These are phyloP conservation scores for Cryptocephalus moraei DNA, from an alignment of 2,888 invertebrate genomes.

Conservation along the genomic window DNA sequence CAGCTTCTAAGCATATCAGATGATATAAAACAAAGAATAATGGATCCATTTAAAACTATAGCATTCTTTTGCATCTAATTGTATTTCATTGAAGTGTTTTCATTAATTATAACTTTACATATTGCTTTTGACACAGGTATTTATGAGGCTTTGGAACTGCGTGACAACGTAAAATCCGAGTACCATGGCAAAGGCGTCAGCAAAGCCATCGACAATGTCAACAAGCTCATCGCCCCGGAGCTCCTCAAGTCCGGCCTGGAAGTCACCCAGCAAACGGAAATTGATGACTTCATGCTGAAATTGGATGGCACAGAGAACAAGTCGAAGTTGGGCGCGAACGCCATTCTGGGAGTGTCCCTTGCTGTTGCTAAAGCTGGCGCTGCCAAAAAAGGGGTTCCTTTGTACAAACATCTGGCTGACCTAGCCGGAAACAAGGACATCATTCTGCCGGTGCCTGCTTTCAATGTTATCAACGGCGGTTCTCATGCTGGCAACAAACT, in stretches of 20 bases:
- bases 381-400: constrained; percentile 79
- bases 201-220: constrained; percentile 89
- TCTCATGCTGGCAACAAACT: constrained; percentile 98
- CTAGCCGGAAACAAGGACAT: constrained; percentile 85
- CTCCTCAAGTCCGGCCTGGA: constrained; percentile 69
- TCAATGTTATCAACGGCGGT: constrained; percentile 99
- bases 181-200: constrained; percentile 95
- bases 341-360: constrained; percentile 92
- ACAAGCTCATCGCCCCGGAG: constrained; percentile 67
- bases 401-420: constrained; percentile 91
- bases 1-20: too few species aligned
- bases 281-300: constrained; percentile 78
- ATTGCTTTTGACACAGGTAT: constrained; percentile 52
- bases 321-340: constrained; percentile 92
- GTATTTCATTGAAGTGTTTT: not conserved
- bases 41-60: too few species aligned
- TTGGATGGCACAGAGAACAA: constrained; percentile 98
- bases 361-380: constrained; percentile 98
- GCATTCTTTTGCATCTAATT: not conserved
- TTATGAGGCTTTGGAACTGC: constrained; percentile 93
- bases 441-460: constrained; percentile 92
- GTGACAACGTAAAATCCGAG: constrained; percentile 80
- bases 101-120: not conserved
- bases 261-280: constrained; percentile 80
- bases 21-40: too few species aligned